These are phyloP conservation scores for Knipowitschia caucasica DNA, from an alignment of 2,797 vertebrate species.

Conservation along the genomic window DNA sequence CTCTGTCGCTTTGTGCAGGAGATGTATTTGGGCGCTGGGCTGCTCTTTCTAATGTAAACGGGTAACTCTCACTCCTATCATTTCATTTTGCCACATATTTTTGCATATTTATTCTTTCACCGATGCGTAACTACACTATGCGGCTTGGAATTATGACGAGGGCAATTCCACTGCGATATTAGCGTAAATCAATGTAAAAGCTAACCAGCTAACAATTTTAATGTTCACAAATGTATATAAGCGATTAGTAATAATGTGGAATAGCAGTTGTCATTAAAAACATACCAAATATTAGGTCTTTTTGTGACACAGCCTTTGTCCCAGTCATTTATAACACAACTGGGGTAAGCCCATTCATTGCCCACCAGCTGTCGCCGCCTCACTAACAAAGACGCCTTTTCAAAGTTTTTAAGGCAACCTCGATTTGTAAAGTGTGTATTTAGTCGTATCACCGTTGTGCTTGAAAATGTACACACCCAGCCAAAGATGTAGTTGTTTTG, in stretches of 20 bases:
- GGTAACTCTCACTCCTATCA: slow-evolving; percentile 48
- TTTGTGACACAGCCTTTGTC: slow-evolving; percentile 10
- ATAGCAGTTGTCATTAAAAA: neutral
- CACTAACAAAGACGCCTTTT: slow-evolving; percentile 26
- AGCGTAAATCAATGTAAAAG: slow-evolving; percentile 23
- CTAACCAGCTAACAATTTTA: slow-evolving; percentile 32
- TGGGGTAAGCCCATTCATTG: slow-evolving; percentile 46
- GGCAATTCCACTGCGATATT: neutral
- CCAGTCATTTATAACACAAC: slow-evolving; percentile 48
- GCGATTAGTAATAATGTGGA: neutral
- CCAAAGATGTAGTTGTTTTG: too few species aligned
- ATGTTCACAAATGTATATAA: slow-evolving; percentile 1
- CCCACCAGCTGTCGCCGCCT: slow-evolving; percentile 38
- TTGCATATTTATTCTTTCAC: neutral
- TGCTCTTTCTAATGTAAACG: slow-evolving; percentile 7
- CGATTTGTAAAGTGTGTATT: too few species aligned
- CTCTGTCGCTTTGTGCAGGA: slow-evolving; percentile 49
- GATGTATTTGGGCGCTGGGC: slow-evolving; percentile 40
- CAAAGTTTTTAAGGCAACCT: neutral
- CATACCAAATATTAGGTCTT: neutral
- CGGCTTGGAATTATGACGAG: neutral
- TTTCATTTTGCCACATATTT: neutral
- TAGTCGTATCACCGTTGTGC: too few species aligned
- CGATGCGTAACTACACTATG: neutral
- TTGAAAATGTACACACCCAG: too few species aligned